Conservation (phyloP, 1,140 invertebrate species). For the Odontomachus brunneus region DNA sequence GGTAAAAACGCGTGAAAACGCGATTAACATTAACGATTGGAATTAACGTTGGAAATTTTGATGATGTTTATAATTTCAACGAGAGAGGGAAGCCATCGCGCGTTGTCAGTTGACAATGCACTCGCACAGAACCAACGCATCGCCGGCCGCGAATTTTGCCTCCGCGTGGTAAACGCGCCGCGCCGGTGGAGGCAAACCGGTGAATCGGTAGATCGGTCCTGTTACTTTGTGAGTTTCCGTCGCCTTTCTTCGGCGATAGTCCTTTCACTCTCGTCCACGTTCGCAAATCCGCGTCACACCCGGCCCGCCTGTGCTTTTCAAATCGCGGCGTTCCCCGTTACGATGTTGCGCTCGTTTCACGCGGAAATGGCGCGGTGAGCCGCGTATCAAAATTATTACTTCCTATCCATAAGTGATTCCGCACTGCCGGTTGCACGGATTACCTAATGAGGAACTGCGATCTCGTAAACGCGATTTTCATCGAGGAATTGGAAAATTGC, state of each 20-base stretch:
- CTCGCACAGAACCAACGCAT: background rate
- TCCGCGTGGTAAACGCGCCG: background rate
- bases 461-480: background rate
- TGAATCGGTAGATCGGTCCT: slow-evolving; percentile 68
- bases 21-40: too few species aligned
- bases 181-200: slow-evolving; percentile 18
- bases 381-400: slow-evolving; percentile 45
- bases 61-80: background rate
- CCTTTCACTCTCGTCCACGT: slow-evolving; percentile 66
- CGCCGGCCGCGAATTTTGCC: background rate
- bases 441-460: background rate
- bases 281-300: slow-evolving; percentile 49
- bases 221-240: slow-evolving; percentile 56
- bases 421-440: background rate
- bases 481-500: background rate
- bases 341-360: slow-evolving; percentile 50
- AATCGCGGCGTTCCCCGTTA: slow-evolving; percentile 52
- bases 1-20: too few species aligned
- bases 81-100: background rate
- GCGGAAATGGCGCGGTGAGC: slow-evolving; percentile 68
- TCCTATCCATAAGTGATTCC: background rate
- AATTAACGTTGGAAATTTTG: too few species aligned
- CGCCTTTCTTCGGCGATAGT: slow-evolving; percentile 37
- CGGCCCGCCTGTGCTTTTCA: slow-evolving; percentile 62
- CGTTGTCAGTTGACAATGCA: background rate